Base-by-base conservation (phyloP, 2,113 vertebrate genomes). In the Condylura cristata region DNA sequence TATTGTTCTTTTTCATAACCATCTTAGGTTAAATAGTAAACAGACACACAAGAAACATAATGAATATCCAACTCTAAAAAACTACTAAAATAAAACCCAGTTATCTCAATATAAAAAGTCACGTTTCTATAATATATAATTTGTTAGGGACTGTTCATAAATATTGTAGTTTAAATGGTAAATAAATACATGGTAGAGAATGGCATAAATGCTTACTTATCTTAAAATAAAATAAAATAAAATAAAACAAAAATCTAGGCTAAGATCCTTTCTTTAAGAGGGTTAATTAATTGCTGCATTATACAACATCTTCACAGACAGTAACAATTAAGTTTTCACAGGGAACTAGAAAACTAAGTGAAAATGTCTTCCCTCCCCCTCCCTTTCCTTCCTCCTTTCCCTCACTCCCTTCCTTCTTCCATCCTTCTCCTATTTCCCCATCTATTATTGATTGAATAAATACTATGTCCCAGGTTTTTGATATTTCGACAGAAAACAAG, bases 1-100 rank as follows among this genome's bases (percentile, higher is more conserved):
- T 51, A 92, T 12, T n/a, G 24, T 87, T 92, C 7, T 70, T 90
- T 96, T 90, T 56, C 10, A 34, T 90, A 65, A 72, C 61, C 39
- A 61, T 34, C 28, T 87, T 74, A 79, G 28, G 32, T 87, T 80
- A 84, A 71, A 37, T 51, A 24, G 9, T 78, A 89, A 94, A 90
- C 75, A 68, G 71, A 66, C 14, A 51, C 32, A 70, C 58, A 71
- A 68, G 34, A 93, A 81, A 1, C 18, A 74, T 65, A 83, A 92
- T 88, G 17, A 8, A 68, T 74, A 78, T 8, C 12, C 37, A 60
- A 51, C 37, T 81, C 26, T 17, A 32, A 46, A 65, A 34, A 75
- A 48, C 24, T 10, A 39, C 70, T 66, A 76, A 41, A 24, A 8
- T 22, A 48, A 93, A 85, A 32, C 2, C 44, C 78, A 46, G 81